Evolutionary conservation across 2,888 invertebrate genomes (phyloP).

Genomic region (Prosopocoilus inquinatus): DNA sequence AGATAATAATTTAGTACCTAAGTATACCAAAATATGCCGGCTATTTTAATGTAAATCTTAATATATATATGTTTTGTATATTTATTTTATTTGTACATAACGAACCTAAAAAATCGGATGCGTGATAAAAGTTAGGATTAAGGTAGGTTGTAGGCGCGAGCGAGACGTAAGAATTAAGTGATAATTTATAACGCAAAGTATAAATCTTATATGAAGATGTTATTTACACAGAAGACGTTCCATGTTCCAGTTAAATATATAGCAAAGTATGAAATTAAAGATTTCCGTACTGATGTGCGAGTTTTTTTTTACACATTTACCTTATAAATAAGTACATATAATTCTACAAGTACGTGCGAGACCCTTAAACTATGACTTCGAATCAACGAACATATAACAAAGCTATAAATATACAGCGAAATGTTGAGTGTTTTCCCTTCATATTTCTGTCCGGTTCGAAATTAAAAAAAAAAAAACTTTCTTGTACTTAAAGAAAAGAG

Average conservation of each 20-base stretch:
- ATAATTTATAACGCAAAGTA: conserved; percentile 36
- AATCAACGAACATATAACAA: too few relatives aligned
- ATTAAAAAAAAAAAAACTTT: too few relatives aligned
- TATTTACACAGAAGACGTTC: conserved; percentile 45
- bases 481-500: too few relatives aligned
- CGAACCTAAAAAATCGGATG: conserved; percentile 20
- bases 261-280: conserved; percentile 34
- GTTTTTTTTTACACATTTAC: background rate
- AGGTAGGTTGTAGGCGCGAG: conserved; percentile 13
- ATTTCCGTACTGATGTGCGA: conserved; percentile 37
- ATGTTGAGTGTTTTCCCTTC: too few relatives aligned
- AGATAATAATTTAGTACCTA: conserved; percentile 34
- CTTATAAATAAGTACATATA: background rate
- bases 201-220: conserved; percentile 42
- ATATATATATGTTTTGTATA: conserved; percentile 35
- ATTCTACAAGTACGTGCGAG: too few relatives aligned
- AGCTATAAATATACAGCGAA: too few relatives aligned
- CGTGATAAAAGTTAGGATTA: conserved; percentile 25
- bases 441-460: too few relatives aligned
- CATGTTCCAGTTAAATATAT: conserved; percentile 40
- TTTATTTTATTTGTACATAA: conserved; percentile 36
- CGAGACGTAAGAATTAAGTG: conserved; percentile 29
- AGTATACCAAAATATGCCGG: conserved; percentile 22
- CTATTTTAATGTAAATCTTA: conserved; percentile 33
- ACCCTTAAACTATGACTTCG: too few relatives aligned